Conservation (phyloP, 2,797 vertebrate genomes). For the Enteromius afrohamiltoni region DNA sequence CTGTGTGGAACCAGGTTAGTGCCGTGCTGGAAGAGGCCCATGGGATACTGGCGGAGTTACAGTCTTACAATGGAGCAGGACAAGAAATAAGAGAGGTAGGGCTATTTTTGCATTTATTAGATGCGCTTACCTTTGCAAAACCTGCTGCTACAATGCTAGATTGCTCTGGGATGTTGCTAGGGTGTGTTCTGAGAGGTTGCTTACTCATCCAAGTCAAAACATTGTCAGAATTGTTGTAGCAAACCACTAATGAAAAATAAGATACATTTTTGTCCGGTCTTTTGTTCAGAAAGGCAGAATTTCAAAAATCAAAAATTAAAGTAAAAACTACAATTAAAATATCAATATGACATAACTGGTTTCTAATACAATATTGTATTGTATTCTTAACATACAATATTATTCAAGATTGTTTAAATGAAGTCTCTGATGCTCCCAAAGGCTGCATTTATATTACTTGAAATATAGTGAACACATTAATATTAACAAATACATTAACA, state of each 20-base stretch:
- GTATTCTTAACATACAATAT: neutral
- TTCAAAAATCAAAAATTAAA: neutral
- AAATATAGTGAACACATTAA: neutral
- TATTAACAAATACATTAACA: neutral
- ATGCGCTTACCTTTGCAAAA: neutral
- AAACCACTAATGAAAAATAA: no score
- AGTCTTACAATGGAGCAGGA: conserved; percentile 90
- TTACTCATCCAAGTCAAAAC: neutral
- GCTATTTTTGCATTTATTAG: neutral
- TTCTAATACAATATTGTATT: no score
- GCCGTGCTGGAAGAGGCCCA: conserved; percentile 92
- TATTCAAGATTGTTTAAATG: neutral
- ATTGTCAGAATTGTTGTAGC: no score
- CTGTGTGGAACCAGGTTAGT: conserved; percentile 94
- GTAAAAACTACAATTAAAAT: neutral
- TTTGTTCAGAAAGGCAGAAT: neutral
- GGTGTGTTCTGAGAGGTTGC: neutral
- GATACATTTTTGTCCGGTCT: neutral
- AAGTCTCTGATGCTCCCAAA: neutral
- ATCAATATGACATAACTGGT: neutral
- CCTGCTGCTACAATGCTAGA: neutral
- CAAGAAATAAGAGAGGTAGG: conserved; percentile 92
- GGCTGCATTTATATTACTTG: neutral
- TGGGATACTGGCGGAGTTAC: conserved; percentile 87
- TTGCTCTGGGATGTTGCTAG: neutral